Evolutionary conservation across 2,888 invertebrate genomes (phyloP), one percentile per base, ranked within the genome.

Genomic region (Deilephila elpenor): DNA sequence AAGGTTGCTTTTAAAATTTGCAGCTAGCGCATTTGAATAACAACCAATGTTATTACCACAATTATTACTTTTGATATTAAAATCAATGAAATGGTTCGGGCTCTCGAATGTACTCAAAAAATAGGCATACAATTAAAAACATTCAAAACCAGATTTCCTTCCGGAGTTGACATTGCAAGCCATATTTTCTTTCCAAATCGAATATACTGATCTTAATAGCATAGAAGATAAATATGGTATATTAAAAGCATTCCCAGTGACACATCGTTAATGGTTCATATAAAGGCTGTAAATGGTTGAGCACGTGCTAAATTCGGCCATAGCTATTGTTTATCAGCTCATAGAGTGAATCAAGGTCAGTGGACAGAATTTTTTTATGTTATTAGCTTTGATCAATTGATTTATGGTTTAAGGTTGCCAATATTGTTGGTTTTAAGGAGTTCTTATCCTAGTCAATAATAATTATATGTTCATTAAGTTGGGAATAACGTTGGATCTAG

Each of bases 221-320:
- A 5, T 56, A 5, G 56, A 56, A 56, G 19, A 17, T 56, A 44
- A 14, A 56, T 56, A 56, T 56, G 56, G 11, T 44, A 11, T 56
- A n/a, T 19, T 6, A n/a, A 56, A 5, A n/a, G 56, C 17, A 56
- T 56, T n/a, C 20, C 20, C 20, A 5, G 20, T 64, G 51, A 25
- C 51, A 51, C 67, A 19, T 51, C 6, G 14, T 61, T 67, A 51
- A 67, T 67, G 51, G 67, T 25, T 17, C 67, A 25, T 60, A 67
- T 67, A 67, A 67, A 67, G 20, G 51, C 51, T 51, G 67, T 67
- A 51, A 67, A 67, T 67, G 67, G 67, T 1, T 51, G 67, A 67
- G 44, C 25, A 67, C 67, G 67, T 67, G 64, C 25, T 67, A 67
- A 67, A 67, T 67, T 62, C 64, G 67, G 51, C 67, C 67, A 67